phyloP scores from a whole-genome alignment of 2,113 vertebrate species.

The Nymphicus hollandicus region DNA sequence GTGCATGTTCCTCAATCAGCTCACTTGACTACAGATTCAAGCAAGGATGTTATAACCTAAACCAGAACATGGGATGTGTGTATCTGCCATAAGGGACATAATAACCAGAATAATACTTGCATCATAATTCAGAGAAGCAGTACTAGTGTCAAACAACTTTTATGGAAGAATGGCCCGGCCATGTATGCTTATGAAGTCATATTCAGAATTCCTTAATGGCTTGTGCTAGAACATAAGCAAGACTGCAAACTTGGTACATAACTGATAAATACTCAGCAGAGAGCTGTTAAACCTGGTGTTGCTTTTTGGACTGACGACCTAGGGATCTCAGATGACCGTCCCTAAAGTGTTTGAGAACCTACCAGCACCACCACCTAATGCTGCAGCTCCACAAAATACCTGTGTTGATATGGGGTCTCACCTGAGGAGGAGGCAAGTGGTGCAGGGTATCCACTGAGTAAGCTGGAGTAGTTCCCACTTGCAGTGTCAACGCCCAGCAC shows the following conservation, averaged over 20 bases:
- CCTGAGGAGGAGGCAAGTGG: constrained; percentile 3
- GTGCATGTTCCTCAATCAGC: not conserved
- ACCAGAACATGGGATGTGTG: not conserved
- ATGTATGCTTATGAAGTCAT: not conserved
- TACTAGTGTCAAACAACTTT: not conserved
- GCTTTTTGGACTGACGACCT: not conserved
- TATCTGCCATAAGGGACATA: not conserved
- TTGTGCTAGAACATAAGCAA: not conserved
- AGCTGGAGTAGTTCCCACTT: not conserved
- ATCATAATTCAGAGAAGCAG: not conserved
- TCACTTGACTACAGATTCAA: not conserved
- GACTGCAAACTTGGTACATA: not conserved
- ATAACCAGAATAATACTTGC: not conserved
- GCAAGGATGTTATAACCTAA: not conserved
- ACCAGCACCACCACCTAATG: not conserved
- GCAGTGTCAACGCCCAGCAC: not conserved
- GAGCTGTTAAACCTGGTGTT: not conserved
- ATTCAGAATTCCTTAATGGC: not conserved
- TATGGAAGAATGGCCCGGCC: not conserved
- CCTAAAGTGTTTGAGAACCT: not conserved
- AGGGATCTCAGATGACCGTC: not conserved
- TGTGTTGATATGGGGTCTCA: not conserved
- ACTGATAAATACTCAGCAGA: not conserved
- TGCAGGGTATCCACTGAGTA: not conserved
- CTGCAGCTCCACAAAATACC: not conserved